These are phyloP conservation scores for Epizoanthus ramosus DNA, from an alignment of 92 coral and sea anemone species.

Conservation along the genomic window DNA sequence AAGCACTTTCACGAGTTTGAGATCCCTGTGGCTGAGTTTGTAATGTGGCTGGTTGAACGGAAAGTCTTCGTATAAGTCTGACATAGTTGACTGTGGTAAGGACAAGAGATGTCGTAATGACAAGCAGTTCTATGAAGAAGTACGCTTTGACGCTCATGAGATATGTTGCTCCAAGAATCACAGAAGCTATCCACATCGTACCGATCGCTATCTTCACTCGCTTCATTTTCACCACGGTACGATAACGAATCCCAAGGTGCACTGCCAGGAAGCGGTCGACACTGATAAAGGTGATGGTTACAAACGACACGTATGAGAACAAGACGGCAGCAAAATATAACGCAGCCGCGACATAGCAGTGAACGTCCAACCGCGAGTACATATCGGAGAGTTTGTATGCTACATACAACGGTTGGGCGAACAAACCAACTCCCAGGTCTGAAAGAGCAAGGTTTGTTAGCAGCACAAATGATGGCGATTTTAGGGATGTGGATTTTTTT, in stretches of 20 bases:
- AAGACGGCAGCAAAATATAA: no score
- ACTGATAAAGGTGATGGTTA: no score
- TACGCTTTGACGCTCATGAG: conserved; percentile 16
- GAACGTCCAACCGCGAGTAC: no score
- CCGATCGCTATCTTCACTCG: conserved; percentile 4
- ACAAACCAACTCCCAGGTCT: no score
- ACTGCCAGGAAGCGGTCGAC: no score
- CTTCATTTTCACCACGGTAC: conserved; percentile 13
- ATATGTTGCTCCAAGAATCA: conserved; percentile 19
- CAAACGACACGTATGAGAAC: no score
- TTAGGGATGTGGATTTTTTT: no score
- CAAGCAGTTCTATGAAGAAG: conserved; percentile 14
- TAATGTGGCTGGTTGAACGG: background rate
- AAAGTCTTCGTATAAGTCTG: conserved; percentile 20
- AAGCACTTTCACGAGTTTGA: background rate
- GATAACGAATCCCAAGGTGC: conserved; percentile 18
- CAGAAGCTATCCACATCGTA: conserved; percentile 3
- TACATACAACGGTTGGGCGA: no score
- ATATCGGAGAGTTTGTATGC: no score
- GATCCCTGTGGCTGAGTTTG: conserved; percentile 8
- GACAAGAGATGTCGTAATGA: conserved; percentile 22
- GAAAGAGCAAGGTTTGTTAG: no score
- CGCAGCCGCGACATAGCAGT: no score
- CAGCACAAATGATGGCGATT: no score
- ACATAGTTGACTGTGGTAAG: conserved; percentile 23